A percentile compares a stretch with the other conserved stretches of the same genome.
Evolutionary conservation across 2,113 vertebrate genomes (phyloP).

Genomic region (Sardina pilchardus): DNA sequence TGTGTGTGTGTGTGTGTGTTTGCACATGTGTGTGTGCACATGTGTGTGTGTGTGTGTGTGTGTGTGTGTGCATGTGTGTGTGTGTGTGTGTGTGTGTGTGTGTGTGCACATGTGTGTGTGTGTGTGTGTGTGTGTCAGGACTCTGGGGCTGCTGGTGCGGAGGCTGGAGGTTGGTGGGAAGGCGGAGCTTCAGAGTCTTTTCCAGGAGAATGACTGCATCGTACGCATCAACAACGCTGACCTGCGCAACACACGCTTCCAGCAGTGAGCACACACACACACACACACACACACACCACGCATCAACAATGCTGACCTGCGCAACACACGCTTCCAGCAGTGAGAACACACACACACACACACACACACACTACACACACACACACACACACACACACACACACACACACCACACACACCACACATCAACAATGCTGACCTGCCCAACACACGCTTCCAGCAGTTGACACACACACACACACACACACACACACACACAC

Average conservation of each 20-base stretch:
- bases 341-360: background rate
- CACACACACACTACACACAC: background rate
- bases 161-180: constrained; percentile 91
- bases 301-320: background rate
- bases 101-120: background rate
- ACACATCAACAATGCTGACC: background rate
- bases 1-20: background rate
- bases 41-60: background rate
- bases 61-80: background rate
- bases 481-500: no score
- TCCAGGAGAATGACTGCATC: constrained; percentile 94
- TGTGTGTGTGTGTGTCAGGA: constrained; percentile 78
- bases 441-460: background rate
- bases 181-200: constrained; percentile 89
- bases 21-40: background rate
- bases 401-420: no score
- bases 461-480: background rate
- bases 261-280: constrained; percentile 23
- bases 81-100: background rate
- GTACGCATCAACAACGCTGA: constrained; percentile 90
- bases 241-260: constrained; percentile 89
- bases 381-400: no score
- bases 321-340: constrained; percentile 33
- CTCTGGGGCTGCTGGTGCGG: constrained; percentile 90
- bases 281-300: background rate